Evolutionary conservation across 2,888 invertebrate genomes (phyloP).

Genomic region (Aleiodes leptofemur): DNA sequence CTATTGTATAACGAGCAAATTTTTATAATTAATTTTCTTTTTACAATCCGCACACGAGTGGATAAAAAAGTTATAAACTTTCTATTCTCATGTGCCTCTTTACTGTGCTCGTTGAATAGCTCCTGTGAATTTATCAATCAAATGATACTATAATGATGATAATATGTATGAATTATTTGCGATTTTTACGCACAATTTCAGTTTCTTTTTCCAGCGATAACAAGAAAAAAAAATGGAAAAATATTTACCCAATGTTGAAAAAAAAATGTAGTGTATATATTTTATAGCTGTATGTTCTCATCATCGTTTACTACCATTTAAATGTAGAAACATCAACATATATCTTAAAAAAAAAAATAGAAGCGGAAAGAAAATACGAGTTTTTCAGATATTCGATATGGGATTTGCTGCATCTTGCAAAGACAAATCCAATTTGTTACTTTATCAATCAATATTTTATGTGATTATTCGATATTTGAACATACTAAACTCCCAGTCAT

Average conservation of each 20-base stretch:
- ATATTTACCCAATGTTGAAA: constrained; percentile 60
- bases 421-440: constrained; percentile 31
- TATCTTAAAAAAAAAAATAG: not conserved
- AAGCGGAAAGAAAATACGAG: not conserved
- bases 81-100: not conserved
- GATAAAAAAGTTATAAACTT: not conserved
- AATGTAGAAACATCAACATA: constrained; percentile 25
- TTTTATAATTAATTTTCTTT: constrained; percentile 13
- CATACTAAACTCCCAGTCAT: constrained; percentile 6
- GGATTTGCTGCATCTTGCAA: constrained; percentile 13
- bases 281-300: constrained; percentile 53
- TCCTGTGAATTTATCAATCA: not conserved
- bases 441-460: constrained; percentile 34
- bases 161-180: not conserved
- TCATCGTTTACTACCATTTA: constrained; percentile 11
- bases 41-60: constrained; percentile 6
- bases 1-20: not conserved
- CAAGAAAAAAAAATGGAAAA: constrained; percentile 46
- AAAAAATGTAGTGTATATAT: constrained; percentile 61
- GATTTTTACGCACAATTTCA: constrained; percentile 62
- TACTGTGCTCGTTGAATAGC: constrained; percentile 3
- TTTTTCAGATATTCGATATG: not conserved
- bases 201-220: constrained; percentile 46
- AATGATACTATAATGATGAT: constrained; percentile 10
- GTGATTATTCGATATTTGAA: constrained; percentile 11